Evolutionary conservation across 1,140 invertebrate species (phyloP).

Genomic region (Hycleus cichorii): DNA sequence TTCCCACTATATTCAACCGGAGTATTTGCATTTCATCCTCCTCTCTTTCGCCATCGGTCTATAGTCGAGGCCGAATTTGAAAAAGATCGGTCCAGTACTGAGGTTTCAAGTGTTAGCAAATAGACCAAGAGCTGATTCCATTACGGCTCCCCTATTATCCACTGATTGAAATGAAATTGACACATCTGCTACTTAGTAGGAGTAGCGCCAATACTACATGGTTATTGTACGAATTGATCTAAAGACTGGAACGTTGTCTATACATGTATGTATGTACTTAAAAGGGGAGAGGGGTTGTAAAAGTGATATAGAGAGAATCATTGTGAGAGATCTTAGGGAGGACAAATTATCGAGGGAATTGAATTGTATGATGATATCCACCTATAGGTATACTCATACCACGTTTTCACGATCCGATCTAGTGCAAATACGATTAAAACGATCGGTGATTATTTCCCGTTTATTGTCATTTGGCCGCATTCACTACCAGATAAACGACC

Average conservation of each 20-base stretch:
- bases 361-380: too few species aligned
- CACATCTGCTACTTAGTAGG: constrained; percentile 42
- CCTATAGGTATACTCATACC: too few species aligned
- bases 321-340: constrained; percentile 3
- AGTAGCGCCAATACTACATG: constrained; percentile 2
- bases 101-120: constrained; percentile 38
- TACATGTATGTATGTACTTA: too few species aligned
- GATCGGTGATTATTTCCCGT: neutral
- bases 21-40: too few species aligned
- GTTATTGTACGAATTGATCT: too few species aligned
- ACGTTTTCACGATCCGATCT: constrained; percentile 1
- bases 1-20: too few species aligned
- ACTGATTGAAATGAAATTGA: constrained; percentile 44
- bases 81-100: too few species aligned
- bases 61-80: too few species aligned
- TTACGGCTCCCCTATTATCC: constrained; percentile 40
- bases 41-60: too few species aligned
- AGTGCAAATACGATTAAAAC: constrained; percentile 16
- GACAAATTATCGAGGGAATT: neutral
- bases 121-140: constrained; percentile 43
- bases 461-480: constrained; percentile 9
- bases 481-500: constrained; percentile 2
- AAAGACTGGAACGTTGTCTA: too few species aligned
- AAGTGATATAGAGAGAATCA: neutral
- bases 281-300: too few species aligned